Evolutionary conservation across 1,140 invertebrate genomes (phyloP).

Genomic region (Cherax destructor): DNA sequence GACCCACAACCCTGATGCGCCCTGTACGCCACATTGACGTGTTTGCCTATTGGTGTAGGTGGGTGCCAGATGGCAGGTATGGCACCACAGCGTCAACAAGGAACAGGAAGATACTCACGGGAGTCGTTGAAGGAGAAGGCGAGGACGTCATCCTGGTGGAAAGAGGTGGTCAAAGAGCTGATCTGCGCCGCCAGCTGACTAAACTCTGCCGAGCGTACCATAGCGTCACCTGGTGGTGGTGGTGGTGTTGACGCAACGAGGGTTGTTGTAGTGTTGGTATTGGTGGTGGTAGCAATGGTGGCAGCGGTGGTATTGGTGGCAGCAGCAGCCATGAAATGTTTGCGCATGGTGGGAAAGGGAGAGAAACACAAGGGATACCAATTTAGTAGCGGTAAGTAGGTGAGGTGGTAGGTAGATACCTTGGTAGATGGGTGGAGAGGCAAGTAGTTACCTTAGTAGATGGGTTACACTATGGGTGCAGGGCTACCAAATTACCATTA

Average conservation of each 20-base stretch:
- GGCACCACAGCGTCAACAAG: too few species aligned
- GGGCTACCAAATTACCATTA: background rate
- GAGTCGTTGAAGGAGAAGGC: conserved; percentile 26
- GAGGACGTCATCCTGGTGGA: conserved; percentile 43
- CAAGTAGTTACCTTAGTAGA: background rate
- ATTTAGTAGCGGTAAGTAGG: conserved; percentile 19
- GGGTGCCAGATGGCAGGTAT: background rate
- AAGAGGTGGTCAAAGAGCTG: conserved; percentile 63
- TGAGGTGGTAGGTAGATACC: background rate
- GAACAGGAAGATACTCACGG: conserved; percentile 12
- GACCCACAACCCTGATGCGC: too few species aligned
- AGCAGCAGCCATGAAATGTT: background rate
- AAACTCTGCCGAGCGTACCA: conserved; percentile 58
- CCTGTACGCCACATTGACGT: too few species aligned
- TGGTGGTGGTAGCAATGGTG: conserved; percentile 23
- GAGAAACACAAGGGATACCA: conserved; percentile 38
- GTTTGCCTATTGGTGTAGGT: too few species aligned
- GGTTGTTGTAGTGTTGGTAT: background rate
- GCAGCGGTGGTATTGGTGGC: conserved; percentile 20
- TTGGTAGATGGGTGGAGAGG: background rate
- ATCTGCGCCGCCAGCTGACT: conserved; percentile 66
- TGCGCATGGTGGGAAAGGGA: conserved; percentile 26
- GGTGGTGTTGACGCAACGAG: background rate
- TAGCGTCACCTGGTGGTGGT: conserved; percentile 11
- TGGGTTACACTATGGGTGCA: background rate